A percentile compares a stretch with the other conserved stretches of the same genome.
phyloP scores from a whole-genome alignment of 2,113 vertebrate species.

The Corythaeola cristata region DNA sequence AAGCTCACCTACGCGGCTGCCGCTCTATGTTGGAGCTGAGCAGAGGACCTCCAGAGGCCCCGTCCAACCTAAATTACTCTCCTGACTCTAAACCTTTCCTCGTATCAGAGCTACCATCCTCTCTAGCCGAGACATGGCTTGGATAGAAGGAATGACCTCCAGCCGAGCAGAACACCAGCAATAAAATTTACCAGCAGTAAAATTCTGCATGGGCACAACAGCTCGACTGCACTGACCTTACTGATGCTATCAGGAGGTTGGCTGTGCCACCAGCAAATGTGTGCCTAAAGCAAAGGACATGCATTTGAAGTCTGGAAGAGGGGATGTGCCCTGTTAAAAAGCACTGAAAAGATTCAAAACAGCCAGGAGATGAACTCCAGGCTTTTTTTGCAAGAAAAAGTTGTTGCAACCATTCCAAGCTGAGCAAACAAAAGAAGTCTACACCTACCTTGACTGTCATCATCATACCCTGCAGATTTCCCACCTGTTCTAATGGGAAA shows the following conservation, averaged over 20 bases:
- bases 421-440: neutral
- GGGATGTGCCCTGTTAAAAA: neutral
- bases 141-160: neutral
- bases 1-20: accelerated
- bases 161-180: neutral
- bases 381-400: neutral
- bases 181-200: neutral
- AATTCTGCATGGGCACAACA: neutral
- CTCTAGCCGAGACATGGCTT: neutral
- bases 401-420: neutral
- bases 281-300: neutral
- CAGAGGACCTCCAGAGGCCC: neutral
- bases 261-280: neutral
- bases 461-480: neutral
- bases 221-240: neutral
- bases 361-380: neutral
- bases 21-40: neutral
- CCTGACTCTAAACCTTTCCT: neutral
- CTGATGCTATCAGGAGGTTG: neutral
- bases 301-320: neutral
- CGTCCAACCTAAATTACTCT: neutral
- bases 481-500: neutral
- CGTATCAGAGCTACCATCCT: accelerated
- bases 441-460: neutral
- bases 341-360: neutral